These are phyloP conservation scores for Callopanchax toddi DNA, from an alignment of 2,113 vertebrate species.

Conservation along the genomic window DNA sequence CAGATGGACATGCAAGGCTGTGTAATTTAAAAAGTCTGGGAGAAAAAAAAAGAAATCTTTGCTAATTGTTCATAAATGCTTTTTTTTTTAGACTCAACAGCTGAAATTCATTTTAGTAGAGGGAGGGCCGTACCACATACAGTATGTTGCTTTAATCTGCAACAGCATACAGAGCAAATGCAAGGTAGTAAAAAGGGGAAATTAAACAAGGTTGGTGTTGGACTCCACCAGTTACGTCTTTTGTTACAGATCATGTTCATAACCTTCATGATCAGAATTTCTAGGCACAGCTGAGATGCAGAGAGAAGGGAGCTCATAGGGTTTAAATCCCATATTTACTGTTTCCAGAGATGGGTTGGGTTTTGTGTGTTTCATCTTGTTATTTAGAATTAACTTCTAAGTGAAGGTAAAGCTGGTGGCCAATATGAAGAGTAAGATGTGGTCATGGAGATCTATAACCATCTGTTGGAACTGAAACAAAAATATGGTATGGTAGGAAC, in stretches of 20 bases:
- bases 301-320: neutral
- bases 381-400: neutral
- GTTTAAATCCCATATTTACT: neutral
- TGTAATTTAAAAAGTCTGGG: neutral
- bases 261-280: neutral
- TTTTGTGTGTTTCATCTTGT: neutral
- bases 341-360: neutral
- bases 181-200: neutral
- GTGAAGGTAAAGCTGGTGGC: neutral
- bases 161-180: neutral
- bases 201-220: neutral
- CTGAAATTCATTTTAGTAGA: conserved; percentile 8
- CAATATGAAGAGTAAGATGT: neutral
- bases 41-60: neutral
- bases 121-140: too few species aligned
- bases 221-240: neutral
- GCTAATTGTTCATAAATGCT: conserved; percentile 6
- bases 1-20: neutral
- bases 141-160: neutral
- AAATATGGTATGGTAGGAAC: neutral
- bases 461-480: neutral
- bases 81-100: conserved; percentile 4
- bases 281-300: neutral
- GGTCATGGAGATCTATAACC: neutral
- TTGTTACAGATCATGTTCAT: neutral